phyloP scores from a whole-genome alignment of 2,797 vertebrate species.

The Chaunax sp. region DNA sequence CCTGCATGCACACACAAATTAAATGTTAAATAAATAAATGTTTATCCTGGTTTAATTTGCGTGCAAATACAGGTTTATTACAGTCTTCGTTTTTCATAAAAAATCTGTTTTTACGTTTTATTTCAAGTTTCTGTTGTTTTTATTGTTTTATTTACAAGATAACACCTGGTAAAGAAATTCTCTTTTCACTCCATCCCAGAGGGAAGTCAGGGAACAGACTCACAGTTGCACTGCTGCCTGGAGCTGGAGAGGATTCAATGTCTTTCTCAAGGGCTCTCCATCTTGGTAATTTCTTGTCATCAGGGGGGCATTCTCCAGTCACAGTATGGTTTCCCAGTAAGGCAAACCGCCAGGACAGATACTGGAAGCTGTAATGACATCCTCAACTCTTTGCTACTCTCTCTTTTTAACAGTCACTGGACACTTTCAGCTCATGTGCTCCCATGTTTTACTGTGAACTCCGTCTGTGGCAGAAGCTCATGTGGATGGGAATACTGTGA shows the following conservation, averaged over 20 bases:
- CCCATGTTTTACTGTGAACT: conserved; percentile 25
- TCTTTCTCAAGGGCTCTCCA: conserved; percentile 65
- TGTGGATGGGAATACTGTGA: conserved; percentile 23
- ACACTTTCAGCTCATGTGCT: conserved; percentile 6
- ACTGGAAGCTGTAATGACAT: conserved; percentile 44
- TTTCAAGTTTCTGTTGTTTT: conserved; percentile 25
- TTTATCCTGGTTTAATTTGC: conserved; percentile 11
- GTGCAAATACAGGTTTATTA: conserved; percentile 6
- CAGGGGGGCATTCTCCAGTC: conserved; percentile 56
- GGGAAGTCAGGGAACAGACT: conserved; percentile 33
- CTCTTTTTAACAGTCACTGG: conserved; percentile 16
- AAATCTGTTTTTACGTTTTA: conserved; percentile 1
- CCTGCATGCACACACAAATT: neutral
- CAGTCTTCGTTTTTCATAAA: neutral
- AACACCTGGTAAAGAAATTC: conserved; percentile 21
- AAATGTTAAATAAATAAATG: too few relatives aligned
- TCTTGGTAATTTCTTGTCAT: conserved; percentile 56
- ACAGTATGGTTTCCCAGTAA: conserved; percentile 56
- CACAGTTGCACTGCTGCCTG: conserved; percentile 43
- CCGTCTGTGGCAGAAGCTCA: conserved; percentile 2
- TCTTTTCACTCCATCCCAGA: conserved; percentile 38
- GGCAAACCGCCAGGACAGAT: conserved; percentile 45
- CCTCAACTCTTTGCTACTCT: conserved; percentile 18
- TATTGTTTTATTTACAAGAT: conserved; percentile 37
- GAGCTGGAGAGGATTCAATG: conserved; percentile 52